phyloP scores from a whole-genome alignment of 1,140 invertebrate genomes.

The Tetramorium parvispinum region DNA sequence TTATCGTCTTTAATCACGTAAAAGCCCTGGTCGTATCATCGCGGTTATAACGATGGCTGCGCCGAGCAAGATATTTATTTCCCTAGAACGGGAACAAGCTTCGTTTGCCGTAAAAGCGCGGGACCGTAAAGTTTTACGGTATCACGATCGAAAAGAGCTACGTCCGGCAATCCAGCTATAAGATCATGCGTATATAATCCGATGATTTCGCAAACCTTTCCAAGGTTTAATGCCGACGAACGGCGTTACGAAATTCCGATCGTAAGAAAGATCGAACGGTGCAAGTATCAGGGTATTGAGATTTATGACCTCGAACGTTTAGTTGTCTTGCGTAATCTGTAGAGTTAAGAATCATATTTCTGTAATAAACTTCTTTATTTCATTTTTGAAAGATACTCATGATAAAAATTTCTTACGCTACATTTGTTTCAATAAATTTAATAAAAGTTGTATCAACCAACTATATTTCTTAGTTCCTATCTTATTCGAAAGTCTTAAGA shows the following conservation, averaged over 20 bases:
- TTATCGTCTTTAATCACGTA: slow-evolving; percentile 18
- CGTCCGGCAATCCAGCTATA: background rate
- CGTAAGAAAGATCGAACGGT: background rate
- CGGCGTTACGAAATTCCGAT: background rate
- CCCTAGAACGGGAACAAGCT: background rate
- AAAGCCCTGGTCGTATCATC: background rate
- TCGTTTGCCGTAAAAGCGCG: background rate
- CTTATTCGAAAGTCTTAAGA: background rate
- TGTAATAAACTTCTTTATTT: background rate
- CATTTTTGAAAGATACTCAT: background rate
- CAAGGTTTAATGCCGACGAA: background rate
- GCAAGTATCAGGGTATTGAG: background rate
- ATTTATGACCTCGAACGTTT: background rate
- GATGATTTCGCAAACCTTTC: background rate
- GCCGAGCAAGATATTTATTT: slow-evolving; percentile 29
- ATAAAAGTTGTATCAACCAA: background rate
- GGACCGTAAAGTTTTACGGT: slow-evolving; percentile 21
- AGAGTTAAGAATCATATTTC: background rate
- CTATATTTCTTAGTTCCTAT: background rate
- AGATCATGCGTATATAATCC: background rate
- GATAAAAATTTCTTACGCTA: background rate
- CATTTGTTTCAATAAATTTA: background rate
- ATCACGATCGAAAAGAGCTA: background rate
- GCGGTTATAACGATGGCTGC: background rate
- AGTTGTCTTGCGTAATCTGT: background rate